Percentiles rank a stretch among this genome's conserved stretches.
These are phyloP conservation scores for Leptobrachium ailaonicum DNA, from an alignment of 2,113 vertebrate species.

Conservation along the genomic window DNA sequence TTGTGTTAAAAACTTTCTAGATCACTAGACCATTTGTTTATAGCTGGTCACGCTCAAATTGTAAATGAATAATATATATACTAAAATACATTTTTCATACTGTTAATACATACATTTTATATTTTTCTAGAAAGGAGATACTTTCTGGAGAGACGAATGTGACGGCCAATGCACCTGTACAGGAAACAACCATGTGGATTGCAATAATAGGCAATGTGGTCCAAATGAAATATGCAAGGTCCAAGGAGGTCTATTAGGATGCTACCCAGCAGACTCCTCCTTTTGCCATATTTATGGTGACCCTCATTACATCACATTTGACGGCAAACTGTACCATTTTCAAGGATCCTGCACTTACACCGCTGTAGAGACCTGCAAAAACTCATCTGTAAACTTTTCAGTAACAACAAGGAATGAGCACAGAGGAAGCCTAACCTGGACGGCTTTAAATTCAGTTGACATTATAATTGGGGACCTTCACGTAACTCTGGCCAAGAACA, in stretches of 20 bases:
- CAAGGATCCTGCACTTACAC: constrained; percentile 75
- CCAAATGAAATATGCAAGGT: constrained; percentile 70
- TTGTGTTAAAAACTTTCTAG: no score
- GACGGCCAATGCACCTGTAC: constrained; percentile 66
- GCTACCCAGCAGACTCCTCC: constrained; percentile 61
- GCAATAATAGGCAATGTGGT: constrained; percentile 61
- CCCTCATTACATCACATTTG: constrained; percentile 74
- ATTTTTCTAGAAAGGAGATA: constrained; percentile 65
- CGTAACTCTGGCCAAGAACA: constrained; percentile 64
- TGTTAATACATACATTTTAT: background rate
- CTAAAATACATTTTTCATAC: background rate
- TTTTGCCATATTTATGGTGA: constrained; percentile 73
- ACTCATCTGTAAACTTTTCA: constrained; percentile 63
- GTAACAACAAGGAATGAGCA: constrained; percentile 67
- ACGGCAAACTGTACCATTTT: constrained; percentile 66
- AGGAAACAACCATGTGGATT: constrained; percentile 60
- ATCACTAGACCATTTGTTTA: no score
- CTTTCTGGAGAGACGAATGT: constrained; percentile 65
- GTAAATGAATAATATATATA: no score
- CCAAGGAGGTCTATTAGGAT: constrained; percentile 61
- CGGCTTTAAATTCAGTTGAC: constrained; percentile 72
- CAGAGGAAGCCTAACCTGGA: constrained; percentile 59
- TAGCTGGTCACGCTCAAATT: background rate
- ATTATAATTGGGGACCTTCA: constrained; percentile 65
- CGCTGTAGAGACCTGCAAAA: constrained; percentile 68